Evolutionary conservation across 2,888 invertebrate genomes (phyloP).

Genomic region (Oscheius sp.): DNA sequence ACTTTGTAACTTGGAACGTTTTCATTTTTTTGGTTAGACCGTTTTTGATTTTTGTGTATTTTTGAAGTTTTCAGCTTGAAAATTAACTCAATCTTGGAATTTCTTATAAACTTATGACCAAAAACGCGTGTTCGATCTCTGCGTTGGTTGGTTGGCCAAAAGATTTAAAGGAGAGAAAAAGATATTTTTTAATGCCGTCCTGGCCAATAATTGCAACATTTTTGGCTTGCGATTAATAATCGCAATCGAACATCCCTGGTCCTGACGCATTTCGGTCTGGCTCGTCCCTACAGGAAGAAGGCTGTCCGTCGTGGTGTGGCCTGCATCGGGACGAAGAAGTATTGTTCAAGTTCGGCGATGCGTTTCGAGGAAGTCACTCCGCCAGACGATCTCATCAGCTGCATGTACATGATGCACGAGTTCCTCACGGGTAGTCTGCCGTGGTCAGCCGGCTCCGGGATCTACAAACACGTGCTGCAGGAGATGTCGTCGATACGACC

Average conservation of each 20-base stretch:
- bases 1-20: too few relatives aligned
- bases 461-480: background rate
- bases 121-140: too few relatives aligned
- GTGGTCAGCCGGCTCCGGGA: background rate
- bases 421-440: background rate
- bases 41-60: too few relatives aligned
- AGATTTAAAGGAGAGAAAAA: too few relatives aligned
- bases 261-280: background rate
- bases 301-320: background rate
- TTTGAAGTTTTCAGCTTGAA: too few relatives aligned
- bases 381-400: slow-evolving; percentile 1
- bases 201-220: too few relatives aligned
- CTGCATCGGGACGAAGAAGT: background rate
- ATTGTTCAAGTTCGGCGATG: background rate
- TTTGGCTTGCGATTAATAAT: too few relatives aligned
- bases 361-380: background rate
- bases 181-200: too few relatives aligned
- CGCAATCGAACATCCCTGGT: background rate
- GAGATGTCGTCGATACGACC: background rate
- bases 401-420: slow-evolving; percentile 12
- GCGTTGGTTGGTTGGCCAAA: too few relatives aligned
- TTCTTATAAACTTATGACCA: too few relatives aligned
- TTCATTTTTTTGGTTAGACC: too few relatives aligned
- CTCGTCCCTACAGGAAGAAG: slow-evolving; percentile 2
- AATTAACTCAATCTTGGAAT: too few relatives aligned